phyloP scores from a whole-genome alignment of 2,888 invertebrate genomes.

The Tachina lurida region DNA sequence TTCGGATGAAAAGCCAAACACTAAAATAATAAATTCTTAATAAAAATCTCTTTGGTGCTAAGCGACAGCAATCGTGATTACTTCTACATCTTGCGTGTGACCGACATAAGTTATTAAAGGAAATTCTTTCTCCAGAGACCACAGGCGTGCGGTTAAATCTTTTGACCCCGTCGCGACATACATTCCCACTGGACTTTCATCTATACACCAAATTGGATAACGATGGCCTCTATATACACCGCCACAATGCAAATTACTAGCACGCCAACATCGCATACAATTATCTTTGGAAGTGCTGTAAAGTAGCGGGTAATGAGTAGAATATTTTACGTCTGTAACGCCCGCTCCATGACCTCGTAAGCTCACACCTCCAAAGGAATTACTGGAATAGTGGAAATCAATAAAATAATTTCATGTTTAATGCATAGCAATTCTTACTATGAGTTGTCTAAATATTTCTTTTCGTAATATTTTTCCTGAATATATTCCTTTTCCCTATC shows the following conservation, averaged over 20 bases:
- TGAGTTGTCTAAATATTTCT: conserved; percentile 78
- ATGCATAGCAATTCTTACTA: conserved; percentile 76
- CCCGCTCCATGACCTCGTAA: conserved; percentile 90
- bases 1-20: conserved; percentile 94
- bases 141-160: conserved; percentile 93
- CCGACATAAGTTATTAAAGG: conserved; percentile 93
- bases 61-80: conserved; percentile 82
- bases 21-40: conserved; percentile 71
- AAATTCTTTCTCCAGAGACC: conserved; percentile 91
- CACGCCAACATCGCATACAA: conserved; percentile 90
- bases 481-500: conserved; percentile 69
- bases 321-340: conserved; percentile 85
- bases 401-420: neutral
- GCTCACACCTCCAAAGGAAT: conserved; percentile 84
- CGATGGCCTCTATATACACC: conserved; percentile 89
- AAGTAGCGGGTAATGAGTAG: conserved; percentile 86
- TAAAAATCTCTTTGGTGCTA: neutral
- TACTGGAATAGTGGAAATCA: conserved; percentile 71
- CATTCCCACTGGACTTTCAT: conserved; percentile 87
- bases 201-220: conserved; percentile 95
- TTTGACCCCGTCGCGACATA: conserved; percentile 95
- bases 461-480: conserved; percentile 72
- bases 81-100: conserved; percentile 94
- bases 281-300: conserved; percentile 89
- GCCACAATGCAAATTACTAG: conserved; percentile 86